Evolutionary conservation across 1,140 invertebrate species (phyloP).

Genomic region (Cyphomyrmex costatus): DNA sequence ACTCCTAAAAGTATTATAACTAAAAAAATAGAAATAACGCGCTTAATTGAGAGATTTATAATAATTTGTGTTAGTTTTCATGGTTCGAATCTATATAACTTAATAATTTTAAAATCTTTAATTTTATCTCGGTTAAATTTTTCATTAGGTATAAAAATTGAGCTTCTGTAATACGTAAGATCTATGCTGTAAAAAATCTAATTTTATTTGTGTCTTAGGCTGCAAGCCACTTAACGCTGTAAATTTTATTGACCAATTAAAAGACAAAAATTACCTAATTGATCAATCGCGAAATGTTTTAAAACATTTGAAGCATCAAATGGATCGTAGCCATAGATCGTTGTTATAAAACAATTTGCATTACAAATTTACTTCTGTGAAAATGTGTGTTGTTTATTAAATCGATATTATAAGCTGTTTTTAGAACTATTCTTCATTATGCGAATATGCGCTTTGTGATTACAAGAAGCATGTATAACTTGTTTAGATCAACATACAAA

Average conservation of each 20-base stretch:
- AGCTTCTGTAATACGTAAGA: neutral
- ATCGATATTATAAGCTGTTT: neutral
- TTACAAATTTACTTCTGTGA: neutral
- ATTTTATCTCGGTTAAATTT: neutral
- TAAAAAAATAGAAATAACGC: neutral
- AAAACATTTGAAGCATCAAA: too few relatives aligned
- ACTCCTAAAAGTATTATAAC: neutral
- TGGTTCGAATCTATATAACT: neutral
- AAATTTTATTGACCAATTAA: too few relatives aligned
- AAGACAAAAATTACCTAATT: too few relatives aligned
- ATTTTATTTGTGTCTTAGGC: neutral
- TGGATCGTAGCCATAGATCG: neutral
- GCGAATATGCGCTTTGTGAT: neutral
- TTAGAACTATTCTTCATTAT: neutral
- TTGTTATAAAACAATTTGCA: neutral
- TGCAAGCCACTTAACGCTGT: too few relatives aligned
- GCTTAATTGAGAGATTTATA: neutral
- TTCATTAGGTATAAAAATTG: neutral
- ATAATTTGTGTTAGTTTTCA: neutral
- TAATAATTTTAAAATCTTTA: neutral
- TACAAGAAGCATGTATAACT: neutral
- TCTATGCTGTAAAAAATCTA: neutral
- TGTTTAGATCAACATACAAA: conserved; percentile 13
- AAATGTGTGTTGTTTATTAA: neutral
- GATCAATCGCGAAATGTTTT: too few relatives aligned